Percentiles rank a stretch among this genome's conserved stretches.
phyloP scores from a whole-genome alignment of 2,888 invertebrate genomes.

The Poecilobothrus nobilitatus region DNA sequence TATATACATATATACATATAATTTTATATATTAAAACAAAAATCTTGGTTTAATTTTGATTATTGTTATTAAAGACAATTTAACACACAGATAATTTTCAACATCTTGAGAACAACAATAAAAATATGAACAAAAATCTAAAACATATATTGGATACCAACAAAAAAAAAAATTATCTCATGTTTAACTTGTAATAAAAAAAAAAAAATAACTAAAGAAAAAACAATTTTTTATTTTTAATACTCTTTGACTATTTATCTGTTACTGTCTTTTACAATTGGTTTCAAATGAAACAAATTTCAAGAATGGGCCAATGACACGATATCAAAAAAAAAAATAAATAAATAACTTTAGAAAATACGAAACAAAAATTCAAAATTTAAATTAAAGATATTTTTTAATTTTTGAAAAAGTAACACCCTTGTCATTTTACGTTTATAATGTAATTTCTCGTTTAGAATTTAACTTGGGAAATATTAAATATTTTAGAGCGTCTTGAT shows the following conservation, averaged over 20 bases:
- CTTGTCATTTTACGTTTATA: too few relatives aligned
- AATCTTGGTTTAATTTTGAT: not conserved
- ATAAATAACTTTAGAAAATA: too few relatives aligned
- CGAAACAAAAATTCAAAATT: too few relatives aligned
- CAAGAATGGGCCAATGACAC: not conserved
- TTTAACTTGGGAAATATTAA: too few relatives aligned
- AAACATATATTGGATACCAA: too few relatives aligned
- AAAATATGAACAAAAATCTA: too few relatives aligned
- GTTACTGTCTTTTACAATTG: not conserved
- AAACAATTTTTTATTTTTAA: not conserved
- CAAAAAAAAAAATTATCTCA: not conserved
- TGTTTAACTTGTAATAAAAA: not conserved
- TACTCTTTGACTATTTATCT: not conserved
- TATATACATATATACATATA: slow-evolving; percentile 2
- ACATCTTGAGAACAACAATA: not conserved
- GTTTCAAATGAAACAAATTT: not conserved
- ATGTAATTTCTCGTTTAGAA: too few relatives aligned
- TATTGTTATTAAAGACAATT: not conserved
- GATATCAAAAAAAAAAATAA: not conserved
- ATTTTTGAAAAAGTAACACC: too few relatives aligned
- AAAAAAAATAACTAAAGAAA: not conserved
- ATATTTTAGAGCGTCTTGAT: too few relatives aligned
- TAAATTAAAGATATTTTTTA: too few relatives aligned
- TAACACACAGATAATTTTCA: not conserved
- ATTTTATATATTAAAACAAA: not conserved